phyloP scores from a whole-genome alignment of 2,113 vertebrate species.

The Aegotheles bennettii region DNA sequence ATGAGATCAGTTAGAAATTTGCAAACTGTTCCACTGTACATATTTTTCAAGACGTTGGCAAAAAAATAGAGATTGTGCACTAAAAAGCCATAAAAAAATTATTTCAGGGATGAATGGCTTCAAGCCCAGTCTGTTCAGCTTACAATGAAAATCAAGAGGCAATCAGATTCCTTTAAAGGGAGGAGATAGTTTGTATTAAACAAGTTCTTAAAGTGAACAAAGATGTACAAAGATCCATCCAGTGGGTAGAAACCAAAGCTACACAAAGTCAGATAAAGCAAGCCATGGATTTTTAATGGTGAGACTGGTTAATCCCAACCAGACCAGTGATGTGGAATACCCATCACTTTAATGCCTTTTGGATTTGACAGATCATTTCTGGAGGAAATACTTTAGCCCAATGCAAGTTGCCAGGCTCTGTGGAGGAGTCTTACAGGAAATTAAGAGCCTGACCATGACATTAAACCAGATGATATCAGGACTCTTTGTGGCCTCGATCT shows the following conservation, averaged over 20 bases:
- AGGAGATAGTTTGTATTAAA: conserved; percentile 3
- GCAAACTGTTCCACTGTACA: background rate
- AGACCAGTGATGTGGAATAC: background rate
- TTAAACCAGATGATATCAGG: background rate
- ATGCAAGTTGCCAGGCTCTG: background rate
- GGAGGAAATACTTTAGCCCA: background rate
- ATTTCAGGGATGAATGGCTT: background rate
- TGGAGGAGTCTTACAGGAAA: background rate
- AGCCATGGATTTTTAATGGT: background rate
- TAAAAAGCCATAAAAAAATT: background rate
- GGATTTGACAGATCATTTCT: background rate
- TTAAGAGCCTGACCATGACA: background rate
- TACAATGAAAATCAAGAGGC: conserved; percentile 3
- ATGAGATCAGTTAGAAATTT: background rate
- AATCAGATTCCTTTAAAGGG: background rate
- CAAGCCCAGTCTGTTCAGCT: background rate
- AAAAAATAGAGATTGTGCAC: background rate
- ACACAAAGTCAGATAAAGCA: background rate
- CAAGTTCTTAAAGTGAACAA: background rate
- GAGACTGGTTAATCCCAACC: background rate
- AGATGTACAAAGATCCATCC: background rate
- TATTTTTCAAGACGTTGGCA: background rate
- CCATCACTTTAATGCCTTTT: background rate
- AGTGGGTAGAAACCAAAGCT: background rate
- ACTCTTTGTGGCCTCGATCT: background rate